A percentile compares a stretch with the other conserved stretches of the same genome.
phyloP scores from a whole-genome alignment of 2,797 vertebrate species.

The Heteromormyrus szaboi region DNA sequence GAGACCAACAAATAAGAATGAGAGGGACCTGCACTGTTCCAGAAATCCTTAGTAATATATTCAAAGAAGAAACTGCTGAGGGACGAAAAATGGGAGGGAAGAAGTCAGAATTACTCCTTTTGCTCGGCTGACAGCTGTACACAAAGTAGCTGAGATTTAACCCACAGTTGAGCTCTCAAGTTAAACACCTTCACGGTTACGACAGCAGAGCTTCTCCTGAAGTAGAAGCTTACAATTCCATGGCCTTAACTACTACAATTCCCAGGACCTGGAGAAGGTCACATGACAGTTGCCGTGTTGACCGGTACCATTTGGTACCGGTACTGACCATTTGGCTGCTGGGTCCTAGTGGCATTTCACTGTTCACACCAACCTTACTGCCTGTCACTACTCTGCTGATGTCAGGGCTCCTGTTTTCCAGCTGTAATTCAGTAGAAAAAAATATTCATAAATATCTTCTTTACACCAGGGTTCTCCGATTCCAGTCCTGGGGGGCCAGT shows the following conservation, averaged over 20 bases:
- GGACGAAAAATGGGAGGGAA: neutral
- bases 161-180: neutral
- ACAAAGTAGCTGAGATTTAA: neutral
- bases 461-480: neutral
- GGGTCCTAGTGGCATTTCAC: constrained; percentile 33
- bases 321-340: constrained; percentile 46
- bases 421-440: constrained; percentile 41
- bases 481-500: neutral
- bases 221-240: neutral
- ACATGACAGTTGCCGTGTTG: neutral
- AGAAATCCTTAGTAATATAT: neutral
- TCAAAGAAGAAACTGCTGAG: neutral
- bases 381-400: constrained; percentile 19
- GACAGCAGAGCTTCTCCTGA: neutral
- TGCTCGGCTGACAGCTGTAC: neutral
- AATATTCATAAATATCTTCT: neutral
- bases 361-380: constrained; percentile 30
- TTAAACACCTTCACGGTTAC: neutral
- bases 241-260: neutral
- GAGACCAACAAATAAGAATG: neutral
- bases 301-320: constrained; percentile 29
- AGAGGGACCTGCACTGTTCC: neutral
- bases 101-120: neutral
- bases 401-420: constrained; percentile 43
- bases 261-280: neutral